These are phyloP conservation scores for Athetis lepigone DNA, from an alignment of 2,888 invertebrate species.

Conservation along the genomic window DNA sequence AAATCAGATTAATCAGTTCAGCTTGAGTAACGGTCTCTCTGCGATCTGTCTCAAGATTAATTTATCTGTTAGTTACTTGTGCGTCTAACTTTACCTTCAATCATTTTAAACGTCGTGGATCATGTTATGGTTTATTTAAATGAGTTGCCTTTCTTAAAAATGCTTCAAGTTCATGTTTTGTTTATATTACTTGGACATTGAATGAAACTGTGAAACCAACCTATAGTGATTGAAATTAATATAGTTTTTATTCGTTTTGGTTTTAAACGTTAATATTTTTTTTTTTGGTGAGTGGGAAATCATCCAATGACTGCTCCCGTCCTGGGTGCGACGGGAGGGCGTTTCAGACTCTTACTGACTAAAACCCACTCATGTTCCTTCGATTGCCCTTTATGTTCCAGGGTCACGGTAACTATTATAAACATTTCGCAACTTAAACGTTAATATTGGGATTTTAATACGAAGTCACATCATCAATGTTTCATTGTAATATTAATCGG, in stretches of 20 bases:
- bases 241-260: not conserved
- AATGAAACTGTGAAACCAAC: not conserved
- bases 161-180: slow-evolving; percentile 49
- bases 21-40: not conserved
- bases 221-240: not conserved
- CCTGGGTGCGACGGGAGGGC: too few relatives aligned
- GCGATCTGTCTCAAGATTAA: slow-evolving; percentile 3
- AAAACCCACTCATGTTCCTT: too few relatives aligned
- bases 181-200: slow-evolving; percentile 2
- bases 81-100: slow-evolving; percentile 3
- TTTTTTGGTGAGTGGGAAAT: too few relatives aligned
- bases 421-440: too few relatives aligned
- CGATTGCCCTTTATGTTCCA: too few relatives aligned
- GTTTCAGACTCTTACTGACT: too few relatives aligned
- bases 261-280: too few relatives aligned
- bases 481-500: too few relatives aligned
- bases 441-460: too few relatives aligned
- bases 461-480: too few relatives aligned
- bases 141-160: slow-evolving; percentile 32
- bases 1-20: not conserved
- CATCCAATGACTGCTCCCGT: too few relatives aligned
- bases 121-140: slow-evolving; percentile 41
- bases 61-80: slow-evolving; percentile 3
- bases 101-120: slow-evolving; percentile 46
- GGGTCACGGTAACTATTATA: too few relatives aligned